phyloP scores from a whole-genome alignment of 2,888 invertebrate genomes.

The Dasypogon diadema region DNA sequence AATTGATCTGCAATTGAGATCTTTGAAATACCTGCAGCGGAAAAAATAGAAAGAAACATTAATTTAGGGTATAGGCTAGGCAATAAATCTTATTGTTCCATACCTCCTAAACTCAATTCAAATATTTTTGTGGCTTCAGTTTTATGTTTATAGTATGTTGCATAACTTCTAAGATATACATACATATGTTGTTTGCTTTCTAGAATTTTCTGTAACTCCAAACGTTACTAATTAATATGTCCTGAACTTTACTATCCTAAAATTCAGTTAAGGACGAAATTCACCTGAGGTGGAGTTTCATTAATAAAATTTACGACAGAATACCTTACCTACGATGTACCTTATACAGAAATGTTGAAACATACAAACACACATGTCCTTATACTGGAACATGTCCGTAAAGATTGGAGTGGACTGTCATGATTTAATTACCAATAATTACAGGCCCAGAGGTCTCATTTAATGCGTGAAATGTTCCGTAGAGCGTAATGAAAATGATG shows the following conservation, averaged over 20 bases:
- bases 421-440: slow-evolving; percentile 41
- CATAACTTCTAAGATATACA: too few relatives aligned
- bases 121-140: too few relatives aligned
- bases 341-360: too few relatives aligned
- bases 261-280: background rate
- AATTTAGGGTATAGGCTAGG: too few relatives aligned
- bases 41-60: too few relatives aligned
- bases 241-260: slow-evolving; percentile 1
- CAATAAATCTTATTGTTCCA: too few relatives aligned
- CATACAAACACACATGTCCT: too few relatives aligned
- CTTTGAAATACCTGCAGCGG: too few relatives aligned
- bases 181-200: background rate
- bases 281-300: slow-evolving; percentile 12
- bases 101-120: too few relatives aligned
- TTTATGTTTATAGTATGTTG: too few relatives aligned
- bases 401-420: slow-evolving; percentile 28
- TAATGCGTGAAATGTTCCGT: slow-evolving; percentile 31
- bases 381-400: background rate
- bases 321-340: background rate
- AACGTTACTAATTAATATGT: too few relatives aligned
- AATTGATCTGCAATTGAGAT: too few relatives aligned
- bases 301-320: slow-evolving; percentile 38
- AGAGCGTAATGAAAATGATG: slow-evolving; percentile 26
- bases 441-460: slow-evolving; percentile 34
- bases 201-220: background rate